Conservation (phyloP, 1,140 invertebrate genomes). For the Hormaphis cornu region DNA sequence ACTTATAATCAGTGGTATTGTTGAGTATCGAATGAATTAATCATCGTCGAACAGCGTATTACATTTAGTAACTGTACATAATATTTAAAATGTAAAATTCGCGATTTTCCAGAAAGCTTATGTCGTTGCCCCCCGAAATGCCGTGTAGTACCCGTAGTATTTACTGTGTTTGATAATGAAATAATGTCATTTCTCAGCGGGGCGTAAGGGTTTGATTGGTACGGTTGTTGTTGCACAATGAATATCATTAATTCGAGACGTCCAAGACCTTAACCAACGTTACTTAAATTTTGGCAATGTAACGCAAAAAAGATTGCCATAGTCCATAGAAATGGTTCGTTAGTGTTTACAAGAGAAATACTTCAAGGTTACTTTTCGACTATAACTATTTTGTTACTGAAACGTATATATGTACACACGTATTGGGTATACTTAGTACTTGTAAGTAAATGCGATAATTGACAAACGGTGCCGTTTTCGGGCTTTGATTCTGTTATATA, state of each 20-base stretch:
- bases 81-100: not conserved
- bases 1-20: no score
- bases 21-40: no score
- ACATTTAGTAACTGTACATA: no score
- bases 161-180: slow-evolving; percentile 1
- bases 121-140: not conserved
- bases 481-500: no score
- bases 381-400: not conserved
- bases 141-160: not conserved
- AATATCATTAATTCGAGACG: slow-evolving; percentile 1
- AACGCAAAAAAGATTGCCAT: slow-evolving; percentile 26
- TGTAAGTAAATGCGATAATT: not conserved
- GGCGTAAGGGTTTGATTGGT: slow-evolving; percentile 5
- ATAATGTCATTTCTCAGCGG: slow-evolving; percentile 19
- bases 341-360: slow-evolving; percentile 15
- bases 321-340: slow-evolving; percentile 23
- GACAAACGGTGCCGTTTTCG: not conserved
- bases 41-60: no score
- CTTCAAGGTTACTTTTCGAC: not conserved
- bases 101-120: not conserved
- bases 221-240: slow-evolving; percentile 19
- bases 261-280: slow-evolving; percentile 15
- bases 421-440: no score
- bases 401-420: no score
- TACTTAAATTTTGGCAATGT: slow-evolving; percentile 5